Percentiles rank a stretch among this genome's conserved stretches.
Evolutionary conservation across 2,888 invertebrate species (phyloP).

Genomic region (Chalcosyrphus nemorum): DNA sequence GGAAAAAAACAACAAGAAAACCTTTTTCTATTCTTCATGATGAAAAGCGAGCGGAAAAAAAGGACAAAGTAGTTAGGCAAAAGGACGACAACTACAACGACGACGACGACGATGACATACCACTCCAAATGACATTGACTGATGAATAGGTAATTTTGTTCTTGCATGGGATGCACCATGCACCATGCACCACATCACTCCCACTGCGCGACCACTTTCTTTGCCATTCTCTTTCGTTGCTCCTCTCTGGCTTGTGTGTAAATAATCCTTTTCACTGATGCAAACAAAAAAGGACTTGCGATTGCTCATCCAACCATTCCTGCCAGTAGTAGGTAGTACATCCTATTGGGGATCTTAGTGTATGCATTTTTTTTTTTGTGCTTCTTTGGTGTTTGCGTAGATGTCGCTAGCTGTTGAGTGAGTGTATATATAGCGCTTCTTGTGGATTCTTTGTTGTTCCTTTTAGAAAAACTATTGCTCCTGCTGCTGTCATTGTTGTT

Average conservation of each 20-base stretch:
- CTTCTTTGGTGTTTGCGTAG: not conserved
- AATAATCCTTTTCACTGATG: constrained; percentile 62
- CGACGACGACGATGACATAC: constrained; percentile 52
- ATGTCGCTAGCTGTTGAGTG: not conserved
- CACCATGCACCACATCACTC: constrained; percentile 4
- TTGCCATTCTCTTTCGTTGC: constrained; percentile 17
- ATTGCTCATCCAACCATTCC: constrained; percentile 67
- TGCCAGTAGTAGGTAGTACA: too few species aligned
- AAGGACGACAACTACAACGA: too few species aligned
- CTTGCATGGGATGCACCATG: too few species aligned
- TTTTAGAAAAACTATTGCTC: constrained; percentile 29
- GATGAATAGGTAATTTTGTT: constrained; percentile 70
- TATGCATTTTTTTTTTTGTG: constrained; percentile 1
- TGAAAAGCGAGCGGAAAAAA: constrained; percentile 25
- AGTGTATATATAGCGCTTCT: constrained; percentile 7
- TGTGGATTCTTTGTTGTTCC: constrained; percentile 22
- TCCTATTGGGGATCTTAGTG: constrained; percentile 44
- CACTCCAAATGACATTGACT: constrained; percentile 70
- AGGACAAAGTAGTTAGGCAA: constrained; percentile 49
- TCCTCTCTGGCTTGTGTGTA: constrained; percentile 37
- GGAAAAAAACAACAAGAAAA: constrained; percentile 8
- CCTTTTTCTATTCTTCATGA: constrained; percentile 14
- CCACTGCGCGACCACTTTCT: constrained; percentile 46
- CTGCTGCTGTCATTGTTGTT: not conserved
- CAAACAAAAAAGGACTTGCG: constrained; percentile 52